Percentiles rank a stretch among this genome's conserved stretches.
phyloP scores from a whole-genome alignment of 2,113 vertebrate genomes.

The Catharus minimus region DNA sequence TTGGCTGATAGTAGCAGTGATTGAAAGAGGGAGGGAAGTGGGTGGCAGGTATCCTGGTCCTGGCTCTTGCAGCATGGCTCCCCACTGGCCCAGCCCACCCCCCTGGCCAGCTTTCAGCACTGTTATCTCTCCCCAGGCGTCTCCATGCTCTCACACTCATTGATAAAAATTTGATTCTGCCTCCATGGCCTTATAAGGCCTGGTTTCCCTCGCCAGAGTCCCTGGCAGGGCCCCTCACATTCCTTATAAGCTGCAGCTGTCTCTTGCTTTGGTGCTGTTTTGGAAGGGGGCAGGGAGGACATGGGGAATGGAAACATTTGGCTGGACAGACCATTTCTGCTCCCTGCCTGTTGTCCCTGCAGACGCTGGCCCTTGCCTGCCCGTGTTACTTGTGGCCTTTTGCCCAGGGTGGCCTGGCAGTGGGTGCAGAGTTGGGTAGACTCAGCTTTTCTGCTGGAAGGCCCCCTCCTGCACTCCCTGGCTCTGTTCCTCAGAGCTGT shows the following conservation, averaged over 20 bases:
- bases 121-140: constrained; percentile 63
- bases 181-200: constrained; percentile 97
- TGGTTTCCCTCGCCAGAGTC: constrained; percentile 88
- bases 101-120: background rate
- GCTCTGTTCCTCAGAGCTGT: background rate
- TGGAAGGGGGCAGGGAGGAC: constrained; percentile 72
- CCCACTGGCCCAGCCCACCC: background rate
- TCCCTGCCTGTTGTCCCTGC: constrained; percentile 20
- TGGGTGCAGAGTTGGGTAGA: background rate
- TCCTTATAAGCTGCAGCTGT: constrained; percentile 97
- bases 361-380: background rate
- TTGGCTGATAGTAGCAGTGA: background rate
- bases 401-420: background rate
- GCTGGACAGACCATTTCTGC: constrained; percentile 32
- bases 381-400: background rate
- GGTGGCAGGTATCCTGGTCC: constrained; percentile 36
- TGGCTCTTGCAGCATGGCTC: background rate
- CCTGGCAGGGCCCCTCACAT: constrained; percentile 90
- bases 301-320: constrained; percentile 73
- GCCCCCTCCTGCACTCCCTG: background rate
- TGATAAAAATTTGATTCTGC: constrained; percentile 96
- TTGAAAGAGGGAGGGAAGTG: background rate
- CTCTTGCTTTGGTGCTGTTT: constrained; percentile 81
- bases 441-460: background rate
- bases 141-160: constrained; percentile 77